Base-by-base conservation (phyloP, 2,888 invertebrate genomes). In the Cantharis flavilabris region DNA sequence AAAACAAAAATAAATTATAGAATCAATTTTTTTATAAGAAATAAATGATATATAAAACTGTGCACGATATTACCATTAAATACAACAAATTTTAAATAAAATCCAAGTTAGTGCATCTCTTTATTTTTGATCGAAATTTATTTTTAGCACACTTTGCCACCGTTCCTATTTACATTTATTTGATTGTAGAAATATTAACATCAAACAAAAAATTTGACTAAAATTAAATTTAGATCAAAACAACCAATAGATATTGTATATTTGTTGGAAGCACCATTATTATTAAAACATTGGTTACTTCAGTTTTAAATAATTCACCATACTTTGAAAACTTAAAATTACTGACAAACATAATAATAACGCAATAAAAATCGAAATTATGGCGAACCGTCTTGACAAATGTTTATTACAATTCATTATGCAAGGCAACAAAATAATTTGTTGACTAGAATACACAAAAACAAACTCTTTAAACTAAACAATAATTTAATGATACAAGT, bases 371-470 rank as follows among this genome's bases (percentile, higher is more conserved):
- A 49, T 49, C 9, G 49, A 49, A 49, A 49, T 49, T 49, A 49
- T 49, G 49, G 49, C 49, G 49, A 49, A 49, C 49, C 49, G 49
- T 49, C 49, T 49, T 49, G 49, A 49, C 49, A 49, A 49, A 49
- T n/a, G 9, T n/a, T 49, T 49, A 49, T 49, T 49, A 49, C 49
- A 49, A 49, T 49, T 49, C 49, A 49, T 23, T 26, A n/a, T 67
- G 65, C 18, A 67, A 65, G 26, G 23, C 65, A 20, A 67, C 20
- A 20, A 67, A 67, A 67, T 18, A 67, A 67, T 67, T 67, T 67
- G 65, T 67, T 67, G 65, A 67, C 65, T 67, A 67, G 65, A 67
- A 67, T 67, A 67, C 26, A 67, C 18, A 20, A 23, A 67, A 67
- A 67, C 18, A 67, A 67, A 67, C 18, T 67, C 23, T 67, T 67